phyloP scores from a whole-genome alignment of 2,888 invertebrate genomes.

The Drosophila colorata region DNA sequence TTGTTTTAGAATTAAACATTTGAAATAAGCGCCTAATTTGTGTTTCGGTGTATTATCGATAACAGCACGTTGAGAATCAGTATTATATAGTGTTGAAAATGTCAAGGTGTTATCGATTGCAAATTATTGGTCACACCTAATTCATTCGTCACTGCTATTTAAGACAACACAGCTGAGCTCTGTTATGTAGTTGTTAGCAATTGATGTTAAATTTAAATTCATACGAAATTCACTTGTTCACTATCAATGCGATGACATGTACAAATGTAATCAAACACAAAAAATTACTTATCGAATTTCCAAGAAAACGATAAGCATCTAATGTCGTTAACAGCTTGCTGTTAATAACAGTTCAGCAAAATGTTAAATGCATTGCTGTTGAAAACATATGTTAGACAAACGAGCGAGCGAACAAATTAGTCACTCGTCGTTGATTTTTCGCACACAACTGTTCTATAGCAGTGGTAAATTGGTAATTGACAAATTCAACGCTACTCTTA shows the following conservation, averaged over 20 bases:
- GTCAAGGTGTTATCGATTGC: not conserved
- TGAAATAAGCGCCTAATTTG: not conserved
- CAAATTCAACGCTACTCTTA: conserved; percentile 25
- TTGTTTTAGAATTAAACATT: not conserved
- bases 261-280: not conserved
- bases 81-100: not conserved
- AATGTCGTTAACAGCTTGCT: not conserved
- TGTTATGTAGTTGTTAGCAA: no score
- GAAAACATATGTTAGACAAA: conserved; percentile 26
- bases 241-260: not conserved
- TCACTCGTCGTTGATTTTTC: conserved; percentile 59
- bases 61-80: not conserved
- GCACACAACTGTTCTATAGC: conserved; percentile 43
- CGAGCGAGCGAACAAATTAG: conserved; percentile 45
- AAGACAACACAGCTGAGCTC: not conserved
- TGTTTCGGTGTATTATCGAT: not conserved
- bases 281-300: not conserved
- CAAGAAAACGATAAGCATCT: not conserved
- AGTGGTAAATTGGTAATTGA: conserved; percentile 37
- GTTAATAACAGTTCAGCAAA: not conserved
- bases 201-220: no score
- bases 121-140: no score
- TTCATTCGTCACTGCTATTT: not conserved
- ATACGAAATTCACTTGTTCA: no score
- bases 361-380: conserved; percentile 13